Percentiles rank a stretch among this genome's conserved stretches.
phyloP scores from a whole-genome alignment of 2,888 invertebrate genomes.

The Euzophera pinguis region DNA sequence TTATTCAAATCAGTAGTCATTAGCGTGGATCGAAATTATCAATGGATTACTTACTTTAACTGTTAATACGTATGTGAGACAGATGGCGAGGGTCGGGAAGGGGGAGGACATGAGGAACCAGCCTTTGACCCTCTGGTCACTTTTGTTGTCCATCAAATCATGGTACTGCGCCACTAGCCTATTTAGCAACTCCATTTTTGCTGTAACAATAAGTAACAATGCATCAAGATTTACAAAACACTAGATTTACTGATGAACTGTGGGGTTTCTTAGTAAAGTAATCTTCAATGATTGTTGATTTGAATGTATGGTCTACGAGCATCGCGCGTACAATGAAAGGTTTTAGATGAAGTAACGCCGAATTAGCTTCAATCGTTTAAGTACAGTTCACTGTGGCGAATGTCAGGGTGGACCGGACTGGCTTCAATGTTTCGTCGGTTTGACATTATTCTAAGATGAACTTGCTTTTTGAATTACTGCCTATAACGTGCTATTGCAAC shows the following conservation, averaged over 20 bases:
- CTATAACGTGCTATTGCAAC: no score
- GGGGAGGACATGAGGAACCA: conserved; percentile 92
- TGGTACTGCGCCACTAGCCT: conserved; percentile 83
- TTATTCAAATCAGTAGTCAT: conserved; percentile 20
- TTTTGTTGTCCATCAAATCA: conserved; percentile 91
- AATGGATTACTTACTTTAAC: conserved; percentile 79
- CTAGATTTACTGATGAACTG: not conserved
- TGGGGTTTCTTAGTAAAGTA: not conserved
- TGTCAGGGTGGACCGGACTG: conserved; percentile 61
- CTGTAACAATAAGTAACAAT: conserved; percentile 52
- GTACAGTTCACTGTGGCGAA: conserved; percentile 39
- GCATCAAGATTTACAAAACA: conserved; percentile 4
- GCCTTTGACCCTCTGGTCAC: conserved; percentile 88
- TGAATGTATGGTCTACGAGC: conserved; percentile 25
- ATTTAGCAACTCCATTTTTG: conserved; percentile 81
- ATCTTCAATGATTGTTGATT: not conserved
- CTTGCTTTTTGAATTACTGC: not conserved
- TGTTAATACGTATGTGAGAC: conserved; percentile 86
- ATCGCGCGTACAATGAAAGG: conserved; percentile 31
- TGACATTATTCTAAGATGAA: conserved; percentile 8
- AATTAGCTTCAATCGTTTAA: conserved; percentile 33
- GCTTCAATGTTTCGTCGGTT: conserved; percentile 29
- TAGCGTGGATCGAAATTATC: not conserved
- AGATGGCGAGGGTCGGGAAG: conserved; percentile 87
- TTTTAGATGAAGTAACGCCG: conserved; percentile 26